These are phyloP conservation scores for Periophthalmodon schlosseri DNA, from an alignment of 2,113 vertebrate species.

Conservation along the genomic window DNA sequence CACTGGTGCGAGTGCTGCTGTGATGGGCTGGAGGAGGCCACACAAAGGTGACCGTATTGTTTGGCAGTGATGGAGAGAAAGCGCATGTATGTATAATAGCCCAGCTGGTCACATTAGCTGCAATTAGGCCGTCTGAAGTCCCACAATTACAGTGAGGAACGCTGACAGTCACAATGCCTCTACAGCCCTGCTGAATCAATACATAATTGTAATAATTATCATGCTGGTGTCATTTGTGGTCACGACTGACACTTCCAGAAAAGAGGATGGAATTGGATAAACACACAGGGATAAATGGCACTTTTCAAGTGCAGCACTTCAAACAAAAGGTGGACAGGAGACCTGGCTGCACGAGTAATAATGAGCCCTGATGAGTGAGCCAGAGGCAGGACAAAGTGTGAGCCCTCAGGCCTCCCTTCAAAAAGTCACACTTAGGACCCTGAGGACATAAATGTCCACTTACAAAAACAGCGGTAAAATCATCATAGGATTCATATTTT, in stretches of 20 bases:
- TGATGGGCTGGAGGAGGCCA: slow-evolving; percentile 53
- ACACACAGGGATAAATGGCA: slow-evolving; percentile 55
- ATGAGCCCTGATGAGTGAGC: slow-evolving; percentile 41
- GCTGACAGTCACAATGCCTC: slow-evolving; percentile 64
- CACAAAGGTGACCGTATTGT: slow-evolving; percentile 56
- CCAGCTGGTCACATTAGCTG: slow-evolving; percentile 72
- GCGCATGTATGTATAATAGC: slow-evolving; percentile 74
- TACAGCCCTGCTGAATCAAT: slow-evolving; percentile 73
- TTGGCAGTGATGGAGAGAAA: slow-evolving; percentile 51
- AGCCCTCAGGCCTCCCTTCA: no score
- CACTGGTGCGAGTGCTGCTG: slow-evolving; percentile 41
- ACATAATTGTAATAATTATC: slow-evolving; percentile 81
- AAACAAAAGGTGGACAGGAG: slow-evolving; percentile 60
- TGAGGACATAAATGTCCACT: no score
- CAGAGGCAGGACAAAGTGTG: background rate
- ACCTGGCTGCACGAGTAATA: slow-evolving; percentile 28
- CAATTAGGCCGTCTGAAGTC: slow-evolving; percentile 80
- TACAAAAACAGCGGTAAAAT: no score
- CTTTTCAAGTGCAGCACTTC: slow-evolving; percentile 55
- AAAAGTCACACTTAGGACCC: background rate
- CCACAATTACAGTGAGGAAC: slow-evolving; percentile 76
- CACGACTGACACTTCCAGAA: slow-evolving; percentile 61
- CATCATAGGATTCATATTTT: no score
- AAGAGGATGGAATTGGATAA: slow-evolving; percentile 63
- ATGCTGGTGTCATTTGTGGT: slow-evolving; percentile 67